These are phyloP conservation scores for Tringa solitaria DNA, from an alignment of 2,113 vertebrate genomes.

Conservation along the genomic window DNA sequence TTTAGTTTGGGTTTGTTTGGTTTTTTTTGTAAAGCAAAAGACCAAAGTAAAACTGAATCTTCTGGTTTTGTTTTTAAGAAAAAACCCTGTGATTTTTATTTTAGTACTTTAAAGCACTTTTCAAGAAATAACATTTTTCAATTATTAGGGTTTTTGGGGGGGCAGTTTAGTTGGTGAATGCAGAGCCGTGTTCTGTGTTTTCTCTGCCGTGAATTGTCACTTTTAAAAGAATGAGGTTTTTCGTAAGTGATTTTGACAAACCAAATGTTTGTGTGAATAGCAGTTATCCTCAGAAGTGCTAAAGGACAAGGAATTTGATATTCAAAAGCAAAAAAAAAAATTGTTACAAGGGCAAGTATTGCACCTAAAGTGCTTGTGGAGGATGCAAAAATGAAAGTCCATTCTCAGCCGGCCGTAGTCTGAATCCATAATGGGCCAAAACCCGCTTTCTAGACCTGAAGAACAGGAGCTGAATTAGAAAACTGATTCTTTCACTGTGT, in stretches of 20 bases:
- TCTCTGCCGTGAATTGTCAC: not conserved
- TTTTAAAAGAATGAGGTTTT: not conserved
- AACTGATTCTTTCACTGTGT: not conserved
- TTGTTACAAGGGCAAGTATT: not conserved
- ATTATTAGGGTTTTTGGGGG: accelerated
- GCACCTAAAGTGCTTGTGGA: not conserved
- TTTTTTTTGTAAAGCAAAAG: not conserved
- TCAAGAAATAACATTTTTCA: too few relatives aligned
- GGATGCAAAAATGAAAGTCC: not conserved
- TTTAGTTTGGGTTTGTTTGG: not conserved
- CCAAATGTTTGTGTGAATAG: not conserved
- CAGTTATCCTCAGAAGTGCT: not conserved
- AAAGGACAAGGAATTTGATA: not conserved
- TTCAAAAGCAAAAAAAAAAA: not conserved
- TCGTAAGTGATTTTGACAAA: not conserved
- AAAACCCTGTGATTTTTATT: accelerated
- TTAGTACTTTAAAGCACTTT: not conserved
- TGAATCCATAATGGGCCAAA: not conserved
- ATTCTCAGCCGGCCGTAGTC: accelerated
- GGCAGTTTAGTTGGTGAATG: not conserved
- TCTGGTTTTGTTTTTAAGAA: not conserved
- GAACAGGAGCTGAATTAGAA: not conserved
- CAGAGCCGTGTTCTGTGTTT: accelerated
- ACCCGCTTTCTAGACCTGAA: not conserved
- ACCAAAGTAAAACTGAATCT: not conserved